Evolutionary conservation across 2,113 vertebrate genomes (phyloP).

Genomic region (Regulus satrapa): DNA sequence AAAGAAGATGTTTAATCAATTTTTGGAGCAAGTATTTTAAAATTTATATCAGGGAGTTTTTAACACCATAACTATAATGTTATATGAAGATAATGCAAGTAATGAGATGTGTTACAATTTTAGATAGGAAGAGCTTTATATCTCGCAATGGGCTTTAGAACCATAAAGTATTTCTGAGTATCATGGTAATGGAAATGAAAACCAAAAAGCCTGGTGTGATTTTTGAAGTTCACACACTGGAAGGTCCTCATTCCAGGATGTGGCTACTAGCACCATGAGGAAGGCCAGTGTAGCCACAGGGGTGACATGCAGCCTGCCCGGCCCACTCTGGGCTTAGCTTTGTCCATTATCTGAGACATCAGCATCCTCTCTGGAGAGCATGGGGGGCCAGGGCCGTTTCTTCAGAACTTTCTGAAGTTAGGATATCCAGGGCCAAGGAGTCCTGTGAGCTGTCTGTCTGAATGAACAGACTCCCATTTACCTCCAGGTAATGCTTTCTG

Average conservation of each 20-base stretch:
- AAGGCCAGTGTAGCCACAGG: rapidly evolving
- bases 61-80: background rate
- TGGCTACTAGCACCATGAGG: background rate
- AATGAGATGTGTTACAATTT: background rate
- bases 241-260: background rate
- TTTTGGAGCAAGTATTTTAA: slow-evolving; percentile 47
- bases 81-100: background rate
- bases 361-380: background rate
- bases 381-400: rapidly evolving
- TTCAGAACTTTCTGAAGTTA: background rate
- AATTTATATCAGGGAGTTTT: background rate
- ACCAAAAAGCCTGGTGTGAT: background rate
- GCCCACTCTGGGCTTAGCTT: rapidly evolving
- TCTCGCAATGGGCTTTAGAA: background rate
- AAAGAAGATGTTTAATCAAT: slow-evolving; percentile 53
- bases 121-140: background rate
- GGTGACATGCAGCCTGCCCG: background rate
- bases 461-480: background rate
- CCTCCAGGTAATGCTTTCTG: background rate
- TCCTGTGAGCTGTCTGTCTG: background rate
- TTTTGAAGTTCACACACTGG: background rate
- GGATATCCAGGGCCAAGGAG: background rate
- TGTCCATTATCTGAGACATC: background rate
- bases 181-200: background rate
- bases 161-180: background rate